Evolutionary conservation across 2,888 invertebrate genomes (phyloP), one percentile per base, ranked within the genome.

Genomic region (Clusia tigrina): DNA sequence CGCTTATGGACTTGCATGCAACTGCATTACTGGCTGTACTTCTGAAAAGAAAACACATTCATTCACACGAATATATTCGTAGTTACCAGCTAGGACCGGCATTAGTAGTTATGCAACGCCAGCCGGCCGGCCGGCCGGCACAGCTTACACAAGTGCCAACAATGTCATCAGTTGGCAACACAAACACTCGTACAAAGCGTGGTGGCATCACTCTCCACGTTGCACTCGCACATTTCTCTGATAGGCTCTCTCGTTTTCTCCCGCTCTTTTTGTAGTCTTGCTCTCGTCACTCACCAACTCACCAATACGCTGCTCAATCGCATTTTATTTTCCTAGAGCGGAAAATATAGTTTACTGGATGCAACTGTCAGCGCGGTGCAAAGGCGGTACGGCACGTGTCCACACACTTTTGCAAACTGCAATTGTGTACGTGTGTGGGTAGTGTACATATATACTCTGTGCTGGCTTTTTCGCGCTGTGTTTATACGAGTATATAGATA

Each of bases 41-140:
- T 48, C 20, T 48, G 5, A n/a, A n/a, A n/a, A n/a, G n/a, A n/a
- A n/a, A n/a, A n/a, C n/a, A 48, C 15, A 48, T 48, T 5, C 48
- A 48, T 20, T 15, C 42, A 42, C n/a, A 42, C n/a, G 42, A 32
- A 37, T 54, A 26, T 32, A 37, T 54, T 26, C 32, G 54, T 32
- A 37, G 26, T 24, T 32, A 37, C 32, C n/a, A 2, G 54, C 42
- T 38, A 38, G 23, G 17, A 54, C 6, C 32, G 32, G 25, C 32
- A 32, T 15, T 23, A 24, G 18, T 37, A 26, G 1, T 9, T n/a
- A n/a, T n/a, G 23, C 48, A 48, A 20, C 48, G 48, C 2, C 54
- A 24, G 61, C 71, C 74, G 69, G 74, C 74, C 74, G 74, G 74
- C 74, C 74, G 74, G 74, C 74, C 71, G 71, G 71, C 76, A 75